Evolutionary conservation across 2,113 vertebrate genomes (phyloP), one percentile per base, ranked within the genome.

Genomic region (Camelus dromedarius): DNA sequence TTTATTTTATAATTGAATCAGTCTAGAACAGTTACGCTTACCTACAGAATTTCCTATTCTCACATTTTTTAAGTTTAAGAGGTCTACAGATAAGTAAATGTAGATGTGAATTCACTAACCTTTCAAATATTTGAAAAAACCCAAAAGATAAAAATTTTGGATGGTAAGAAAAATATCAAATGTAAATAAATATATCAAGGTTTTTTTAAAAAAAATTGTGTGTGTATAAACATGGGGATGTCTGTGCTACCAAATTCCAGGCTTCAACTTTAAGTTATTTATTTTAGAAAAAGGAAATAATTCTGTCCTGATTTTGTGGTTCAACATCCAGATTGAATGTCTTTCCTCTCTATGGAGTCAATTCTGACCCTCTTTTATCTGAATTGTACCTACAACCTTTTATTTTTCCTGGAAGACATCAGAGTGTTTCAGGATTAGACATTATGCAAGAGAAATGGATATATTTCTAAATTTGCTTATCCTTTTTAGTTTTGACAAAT

Each of bases 401-500:
- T 38, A 67, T 69, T 96, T 96, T 91, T 62, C 18, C 56, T 80
- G 24, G 67, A 97, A 73, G 30, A 94, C 62, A 92, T 46, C 56
- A 85, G 48, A 93, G 66, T 56, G 2, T 86, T 93, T 87, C 48
- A 67, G 50, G 22, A 94, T 85, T 82, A 80, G 42, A 52, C 62
- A 64, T 94, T 80, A 69, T 0, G 46, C 22, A 85, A 90, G 60
- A 89, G 56, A 95, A 91, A 97, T 96, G 58, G 75, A 93, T 5
- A 66, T 5, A 48, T 70, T 93, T 97, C 95, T 80, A 97, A 87
- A 62, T 46, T 69, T 95, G 58, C 2, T 60, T 87, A 86, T 12
- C 89, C 72, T 86, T n/a, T 95, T 97, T 93, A 67, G 30, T 89
- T 86, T 64, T 12, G 32, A 93, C 46, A 87, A 96, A 97, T 73